phyloP scores from a whole-genome alignment of 2,797 vertebrate species.

The Lepus oiostolus region DNA sequence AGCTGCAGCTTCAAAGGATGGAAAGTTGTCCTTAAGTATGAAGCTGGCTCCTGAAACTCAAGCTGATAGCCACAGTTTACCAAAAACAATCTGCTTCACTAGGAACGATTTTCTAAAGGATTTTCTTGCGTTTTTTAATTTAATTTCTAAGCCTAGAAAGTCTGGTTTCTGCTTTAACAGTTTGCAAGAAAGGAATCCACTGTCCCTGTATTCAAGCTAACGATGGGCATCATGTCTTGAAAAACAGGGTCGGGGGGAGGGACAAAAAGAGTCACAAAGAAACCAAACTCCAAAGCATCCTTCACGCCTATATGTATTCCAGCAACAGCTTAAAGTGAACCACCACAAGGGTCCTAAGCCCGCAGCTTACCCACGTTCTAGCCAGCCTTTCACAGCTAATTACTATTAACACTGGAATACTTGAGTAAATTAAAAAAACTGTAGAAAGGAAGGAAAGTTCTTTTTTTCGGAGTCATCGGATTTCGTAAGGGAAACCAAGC shows the following conservation, averaged over 20 bases:
- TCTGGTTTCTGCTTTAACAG: background rate
- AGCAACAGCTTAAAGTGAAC: background rate
- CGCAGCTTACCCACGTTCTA: background rate
- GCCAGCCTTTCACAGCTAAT: background rate
- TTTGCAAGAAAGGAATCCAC: background rate
- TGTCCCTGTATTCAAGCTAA: background rate
- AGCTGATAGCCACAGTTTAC: background rate
- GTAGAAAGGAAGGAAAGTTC: background rate
- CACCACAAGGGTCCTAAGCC: background rate
- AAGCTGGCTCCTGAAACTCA: conserved; percentile 42
- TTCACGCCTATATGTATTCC: background rate
- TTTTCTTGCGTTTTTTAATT: background rate
- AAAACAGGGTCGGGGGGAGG: background rate
- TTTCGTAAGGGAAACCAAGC: background rate
- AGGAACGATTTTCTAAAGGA: background rate
- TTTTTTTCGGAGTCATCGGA: background rate
- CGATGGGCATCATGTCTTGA: background rate
- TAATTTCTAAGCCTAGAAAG: background rate
- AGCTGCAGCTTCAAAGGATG: background rate
- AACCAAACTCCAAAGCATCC: conserved; percentile 29
- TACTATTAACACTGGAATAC: background rate
- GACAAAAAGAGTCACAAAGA: background rate
- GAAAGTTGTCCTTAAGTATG: background rate
- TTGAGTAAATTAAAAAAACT: background rate
- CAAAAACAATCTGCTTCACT: background rate